Base-by-base conservation (phyloP, 2,888 invertebrate species). In the Escarpia spicata region DNA sequence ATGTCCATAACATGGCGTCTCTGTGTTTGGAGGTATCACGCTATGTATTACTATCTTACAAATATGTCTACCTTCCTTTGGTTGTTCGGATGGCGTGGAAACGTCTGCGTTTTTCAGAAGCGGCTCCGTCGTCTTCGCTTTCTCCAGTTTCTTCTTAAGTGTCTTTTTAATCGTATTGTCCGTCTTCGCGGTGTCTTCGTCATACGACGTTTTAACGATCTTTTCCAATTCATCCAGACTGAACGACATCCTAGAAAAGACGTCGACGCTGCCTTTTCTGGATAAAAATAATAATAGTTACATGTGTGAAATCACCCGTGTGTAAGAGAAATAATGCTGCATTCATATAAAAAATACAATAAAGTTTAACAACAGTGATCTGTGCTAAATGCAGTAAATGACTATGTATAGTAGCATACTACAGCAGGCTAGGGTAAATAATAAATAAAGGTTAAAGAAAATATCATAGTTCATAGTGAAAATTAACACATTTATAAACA, bases 241-340 rank as follows among this genome's bases (percentile, higher is more conserved):
- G 75, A 75, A 75, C 19, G 75, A 75, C 75, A 75, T 75, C 75
- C 75, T 19, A 75, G 75, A 75, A 26, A 75, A 75, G 75, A 75
- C 75, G 75, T 75, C 75, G 75, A 75, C 75, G 75, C 75, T 75
- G 75, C 75, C 75, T 75, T 75, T 75, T n/a, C 75, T 75, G 26
- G 19, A 75, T 26, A 75, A n/a, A 3, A 15, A 75, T 26, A 60
- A 60, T 60, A 60, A 52, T 52, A 37, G 52, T 52, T 9, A 52
- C 9, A 8, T 8, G n/a, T 6, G 8, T 52, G 9, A 19, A 75
- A 26, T 26, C 2, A 75, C 26, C 75, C 19, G 75, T 75, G 19
- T 15, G n/a, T 6, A 75, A 75, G 3, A 37, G 37, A 37, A 37
- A 37, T 37, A 37, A 37, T 37, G 0, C 9, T 52, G 52, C 52